A percentile compares a stretch with the other conserved stretches of the same genome.
Evolutionary conservation across 2,888 invertebrate species (phyloP).

Genomic region (Argynnis bischoffii): DNA sequence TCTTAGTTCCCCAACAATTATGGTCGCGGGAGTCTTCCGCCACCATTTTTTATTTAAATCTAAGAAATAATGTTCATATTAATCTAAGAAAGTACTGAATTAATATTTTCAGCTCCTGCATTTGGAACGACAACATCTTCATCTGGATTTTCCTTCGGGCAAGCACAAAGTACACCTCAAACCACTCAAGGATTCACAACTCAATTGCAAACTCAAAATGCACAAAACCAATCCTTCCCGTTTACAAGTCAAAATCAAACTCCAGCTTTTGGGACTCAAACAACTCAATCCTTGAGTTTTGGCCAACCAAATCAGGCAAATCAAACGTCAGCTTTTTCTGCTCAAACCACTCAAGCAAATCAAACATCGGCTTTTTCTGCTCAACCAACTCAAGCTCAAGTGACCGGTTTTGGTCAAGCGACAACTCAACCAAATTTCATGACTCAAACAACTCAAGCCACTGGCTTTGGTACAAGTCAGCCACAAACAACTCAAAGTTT

Average conservation of each 20-base stretch:
- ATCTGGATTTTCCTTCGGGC: conserved; percentile 37
- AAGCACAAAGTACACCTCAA: conserved; percentile 18
- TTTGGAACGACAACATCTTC: conserved; percentile 44
- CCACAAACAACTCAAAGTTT: conserved; percentile 12
- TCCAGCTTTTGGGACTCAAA: conserved; percentile 26
- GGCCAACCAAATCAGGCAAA: conserved; percentile 20
- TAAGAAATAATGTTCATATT: background rate
- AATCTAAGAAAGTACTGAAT: no score
- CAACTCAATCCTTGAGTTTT: conserved; percentile 18
- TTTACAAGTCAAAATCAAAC: conserved; percentile 21
- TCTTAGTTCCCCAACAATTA: no score
- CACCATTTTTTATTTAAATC: background rate
- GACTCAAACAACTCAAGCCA: conserved; percentile 18
- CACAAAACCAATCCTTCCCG: conserved; percentile 13
- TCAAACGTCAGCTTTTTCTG: background rate
- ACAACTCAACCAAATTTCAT: conserved; percentile 20
- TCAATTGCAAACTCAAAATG: conserved; percentile 1
- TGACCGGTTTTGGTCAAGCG: background rate
- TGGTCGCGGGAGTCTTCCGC: no score
- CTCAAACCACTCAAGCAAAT: background rate
- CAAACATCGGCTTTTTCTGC: conserved; percentile 17
- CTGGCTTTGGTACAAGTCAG: conserved; percentile 17
- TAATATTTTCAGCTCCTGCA: conserved; percentile 22
- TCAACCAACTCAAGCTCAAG: conserved; percentile 18
- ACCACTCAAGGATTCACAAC: no score